These are phyloP conservation scores for Chanos chanos DNA, from an alignment of 2,797 vertebrate genomes.

Conservation along the genomic window DNA sequence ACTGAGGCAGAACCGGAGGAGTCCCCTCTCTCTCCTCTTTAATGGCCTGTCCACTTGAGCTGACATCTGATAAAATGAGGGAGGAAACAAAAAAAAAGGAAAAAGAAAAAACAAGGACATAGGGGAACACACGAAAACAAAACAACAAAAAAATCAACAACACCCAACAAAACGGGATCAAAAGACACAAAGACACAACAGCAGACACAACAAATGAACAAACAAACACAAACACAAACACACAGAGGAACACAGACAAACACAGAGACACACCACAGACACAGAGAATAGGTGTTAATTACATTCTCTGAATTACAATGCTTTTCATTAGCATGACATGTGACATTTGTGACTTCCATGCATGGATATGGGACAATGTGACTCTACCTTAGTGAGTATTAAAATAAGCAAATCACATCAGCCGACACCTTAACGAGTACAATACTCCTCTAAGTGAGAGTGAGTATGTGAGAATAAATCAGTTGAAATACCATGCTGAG, in stretches of 20 bases:
- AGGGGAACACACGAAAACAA: slow-evolving; percentile 13
- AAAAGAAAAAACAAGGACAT: slow-evolving; percentile 38
- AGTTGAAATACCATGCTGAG: slow-evolving; percentile 35
- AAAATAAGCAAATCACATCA: slow-evolving; percentile 17
- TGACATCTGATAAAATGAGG: slow-evolving; percentile 61
- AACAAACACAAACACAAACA: slow-evolving; percentile 44
- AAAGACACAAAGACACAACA: slow-evolving; percentile 32
- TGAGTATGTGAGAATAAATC: slow-evolving; percentile 11
- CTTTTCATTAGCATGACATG: slow-evolving; percentile 27
- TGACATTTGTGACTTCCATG: slow-evolving; percentile 51
- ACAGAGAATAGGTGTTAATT: slow-evolving; percentile 56
- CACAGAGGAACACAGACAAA: slow-evolving; percentile 50
- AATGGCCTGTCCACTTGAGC: slow-evolving; percentile 53
- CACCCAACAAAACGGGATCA: slow-evolving; percentile 34
- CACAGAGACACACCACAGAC: slow-evolving; percentile 46
- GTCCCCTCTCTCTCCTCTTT: slow-evolving; percentile 54
- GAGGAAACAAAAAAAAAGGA: slow-evolving; percentile 48
- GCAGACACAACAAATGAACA: slow-evolving; percentile 11
- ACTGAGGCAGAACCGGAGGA: slow-evolving; percentile 49
- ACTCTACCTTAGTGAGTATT: slow-evolving; percentile 21
- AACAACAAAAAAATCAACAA: slow-evolving; percentile 6
- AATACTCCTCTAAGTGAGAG: not conserved
- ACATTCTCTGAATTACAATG: slow-evolving; percentile 35
- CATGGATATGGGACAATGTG: slow-evolving; percentile 44
- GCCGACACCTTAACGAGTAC: not conserved